A percentile compares a stretch with the other conserved stretches of the same genome.
Conservation (phyloP, 2,797 vertebrate genomes). For the Capromys pilorides region DNA sequence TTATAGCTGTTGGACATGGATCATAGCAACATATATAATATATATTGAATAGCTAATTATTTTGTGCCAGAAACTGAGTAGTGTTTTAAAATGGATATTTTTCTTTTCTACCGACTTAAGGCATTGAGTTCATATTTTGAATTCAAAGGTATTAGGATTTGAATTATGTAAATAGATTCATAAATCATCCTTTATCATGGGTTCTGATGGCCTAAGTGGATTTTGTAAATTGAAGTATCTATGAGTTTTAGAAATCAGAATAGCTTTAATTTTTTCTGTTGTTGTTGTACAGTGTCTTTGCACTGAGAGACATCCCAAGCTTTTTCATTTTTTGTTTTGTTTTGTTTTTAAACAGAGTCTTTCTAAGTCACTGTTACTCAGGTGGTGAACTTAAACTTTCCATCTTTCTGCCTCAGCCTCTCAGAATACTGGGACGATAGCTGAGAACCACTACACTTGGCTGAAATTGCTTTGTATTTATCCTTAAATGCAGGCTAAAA, state of each 20-base stretch:
- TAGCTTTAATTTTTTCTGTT: not conserved
- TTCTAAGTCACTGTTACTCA: not conserved
- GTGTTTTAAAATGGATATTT: not conserved
- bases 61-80: not conserved
- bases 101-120: not conserved
- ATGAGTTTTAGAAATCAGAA: conserved; percentile 26
- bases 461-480: not conserved
- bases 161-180: not conserved
- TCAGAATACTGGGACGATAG: not conserved
- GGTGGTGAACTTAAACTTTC: not conserved
- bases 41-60: conserved; percentile 3
- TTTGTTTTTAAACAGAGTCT: not conserved
- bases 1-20: not conserved
- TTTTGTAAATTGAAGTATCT: conserved; percentile 10
- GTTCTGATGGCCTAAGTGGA: not conserved
- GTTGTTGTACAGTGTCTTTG: not conserved
- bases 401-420: not conserved
- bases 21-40: not conserved
- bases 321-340: not conserved
- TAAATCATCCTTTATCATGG: not conserved
- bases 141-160: not conserved
- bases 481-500: conserved; percentile 6
- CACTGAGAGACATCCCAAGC: not conserved
- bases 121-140: conserved; percentile 7
- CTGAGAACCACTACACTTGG: not conserved